Conservation (phyloP, 2,797 vertebrate species). For the Zonotrichia albicollis region DNA sequence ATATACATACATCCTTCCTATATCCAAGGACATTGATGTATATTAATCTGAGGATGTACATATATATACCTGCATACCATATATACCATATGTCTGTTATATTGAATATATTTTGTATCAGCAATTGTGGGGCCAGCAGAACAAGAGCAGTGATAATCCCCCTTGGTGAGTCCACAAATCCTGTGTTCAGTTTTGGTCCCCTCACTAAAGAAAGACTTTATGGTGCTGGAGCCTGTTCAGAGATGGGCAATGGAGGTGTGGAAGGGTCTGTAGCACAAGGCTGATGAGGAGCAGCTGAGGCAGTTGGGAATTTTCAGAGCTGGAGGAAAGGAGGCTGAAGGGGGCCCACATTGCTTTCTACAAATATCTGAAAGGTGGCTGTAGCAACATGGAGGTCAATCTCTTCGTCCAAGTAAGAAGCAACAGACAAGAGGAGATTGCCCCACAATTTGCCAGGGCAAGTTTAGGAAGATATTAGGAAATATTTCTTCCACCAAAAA, state of each 20-base stretch:
- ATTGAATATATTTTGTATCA: not conserved
- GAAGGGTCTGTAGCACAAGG: not conserved
- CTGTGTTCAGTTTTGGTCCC: not conserved
- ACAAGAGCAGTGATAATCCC: too few relatives aligned
- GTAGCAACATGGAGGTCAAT: not conserved
- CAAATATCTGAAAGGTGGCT: not conserved
- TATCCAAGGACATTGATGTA: not conserved
- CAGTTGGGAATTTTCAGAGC: not conserved
- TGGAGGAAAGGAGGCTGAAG: too few relatives aligned
- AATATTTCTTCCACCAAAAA: not conserved
- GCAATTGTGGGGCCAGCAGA: not conserved
- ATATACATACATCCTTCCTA: not conserved
- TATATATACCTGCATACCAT: too few relatives aligned
- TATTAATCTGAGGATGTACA: not conserved
- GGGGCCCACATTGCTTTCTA: not conserved
- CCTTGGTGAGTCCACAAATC: rapidly evolving
- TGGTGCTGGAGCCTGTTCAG: not conserved
- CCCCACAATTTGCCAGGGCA: not conserved
- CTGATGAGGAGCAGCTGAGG: not conserved
- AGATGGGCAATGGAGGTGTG: not conserved
- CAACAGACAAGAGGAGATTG: not conserved
- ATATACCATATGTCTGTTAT: not conserved
- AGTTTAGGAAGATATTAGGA: not conserved
- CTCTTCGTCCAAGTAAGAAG: not conserved
- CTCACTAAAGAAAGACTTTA: too few relatives aligned